Evolutionary conservation across 1,140 invertebrate species (phyloP).

Genomic region (Nymphalis io): DNA sequence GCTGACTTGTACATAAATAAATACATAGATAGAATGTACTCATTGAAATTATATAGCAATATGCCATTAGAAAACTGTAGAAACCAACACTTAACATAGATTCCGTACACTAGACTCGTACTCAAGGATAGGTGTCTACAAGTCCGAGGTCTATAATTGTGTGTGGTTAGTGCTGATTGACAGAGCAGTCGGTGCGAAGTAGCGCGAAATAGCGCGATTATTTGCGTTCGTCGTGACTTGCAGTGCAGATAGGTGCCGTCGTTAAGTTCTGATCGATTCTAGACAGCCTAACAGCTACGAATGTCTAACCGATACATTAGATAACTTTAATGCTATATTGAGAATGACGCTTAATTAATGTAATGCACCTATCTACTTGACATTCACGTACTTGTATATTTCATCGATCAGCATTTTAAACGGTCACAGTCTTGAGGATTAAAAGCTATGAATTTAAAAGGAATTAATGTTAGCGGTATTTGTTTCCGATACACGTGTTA

Average conservation of each 20-base stretch:
- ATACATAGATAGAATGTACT: background rate
- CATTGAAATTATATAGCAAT: constrained; percentile 16
- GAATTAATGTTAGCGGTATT: background rate
- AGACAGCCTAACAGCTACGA: constrained; percentile 30
- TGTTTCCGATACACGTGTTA: background rate
- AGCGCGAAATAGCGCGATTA: constrained; percentile 31
- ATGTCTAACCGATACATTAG: constrained; percentile 19
- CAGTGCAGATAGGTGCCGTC: constrained; percentile 37
- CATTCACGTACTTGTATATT: background rate
- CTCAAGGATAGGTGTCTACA: constrained; percentile 42
- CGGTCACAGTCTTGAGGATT: background rate
- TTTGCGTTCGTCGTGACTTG: constrained; percentile 36
- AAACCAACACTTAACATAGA: constrained; percentile 29
- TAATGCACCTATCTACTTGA: background rate
- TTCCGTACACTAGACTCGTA: constrained; percentile 24
- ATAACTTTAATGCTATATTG: constrained; percentile 7
- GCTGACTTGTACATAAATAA: background rate
- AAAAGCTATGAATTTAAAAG: background rate
- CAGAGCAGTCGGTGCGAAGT: constrained; percentile 40
- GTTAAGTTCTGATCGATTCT: constrained; percentile 28
- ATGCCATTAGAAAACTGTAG: constrained; percentile 28
- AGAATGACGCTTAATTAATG: constrained; percentile 5
- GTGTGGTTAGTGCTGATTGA: constrained; percentile 43
- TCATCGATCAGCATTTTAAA: background rate
- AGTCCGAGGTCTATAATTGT: constrained; percentile 37